These are phyloP conservation scores for Eleginops maclovinus DNA, from an alignment of 2,113 vertebrate species.

Conservation along the genomic window DNA sequence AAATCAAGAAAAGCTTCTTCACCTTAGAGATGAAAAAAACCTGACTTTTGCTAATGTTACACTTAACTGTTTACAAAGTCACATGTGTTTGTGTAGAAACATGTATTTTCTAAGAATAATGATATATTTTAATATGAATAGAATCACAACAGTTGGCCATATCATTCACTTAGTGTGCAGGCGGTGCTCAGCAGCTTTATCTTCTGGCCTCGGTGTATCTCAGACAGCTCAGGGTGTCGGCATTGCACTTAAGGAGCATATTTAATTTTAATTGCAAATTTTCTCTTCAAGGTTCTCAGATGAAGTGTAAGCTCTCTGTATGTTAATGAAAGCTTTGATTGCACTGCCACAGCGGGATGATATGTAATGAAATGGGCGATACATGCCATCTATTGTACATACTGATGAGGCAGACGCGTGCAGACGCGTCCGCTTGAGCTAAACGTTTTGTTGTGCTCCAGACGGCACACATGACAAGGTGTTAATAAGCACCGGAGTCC, in stretches of 20 bases:
- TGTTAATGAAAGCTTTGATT: conserved; percentile 66
- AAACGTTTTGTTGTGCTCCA: conserved; percentile 31
- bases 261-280: conserved; percentile 69
- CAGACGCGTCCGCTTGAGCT: conserved; percentile 26
- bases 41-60: conserved; percentile 4
- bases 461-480: conserved; percentile 48
- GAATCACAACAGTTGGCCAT: conserved; percentile 54
- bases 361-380: conserved; percentile 34
- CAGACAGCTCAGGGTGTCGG: conserved; percentile 37
- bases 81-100: not conserved
- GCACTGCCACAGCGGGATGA: conserved; percentile 33
- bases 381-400: conserved; percentile 22
- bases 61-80: not conserved
- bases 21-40: not conserved
- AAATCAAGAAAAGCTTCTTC: not conserved
- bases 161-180: conserved; percentile 55
- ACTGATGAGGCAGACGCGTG: conserved; percentile 34
- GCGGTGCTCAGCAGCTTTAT: conserved; percentile 18
- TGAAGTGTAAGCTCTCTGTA: conserved; percentile 56
- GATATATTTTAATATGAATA: conserved; percentile 50
- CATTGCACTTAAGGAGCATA: conserved; percentile 37
- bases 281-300: conserved; percentile 40
- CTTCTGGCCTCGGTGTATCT: conserved; percentile 22
- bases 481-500: conserved; percentile 70
- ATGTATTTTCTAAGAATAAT: not conserved